Percentiles rank a stretch among this genome's conserved stretches.
These are phyloP conservation scores for Cataglyphis livida DNA, from an alignment of 2,888 invertebrate species.

Conservation along the genomic window DNA sequence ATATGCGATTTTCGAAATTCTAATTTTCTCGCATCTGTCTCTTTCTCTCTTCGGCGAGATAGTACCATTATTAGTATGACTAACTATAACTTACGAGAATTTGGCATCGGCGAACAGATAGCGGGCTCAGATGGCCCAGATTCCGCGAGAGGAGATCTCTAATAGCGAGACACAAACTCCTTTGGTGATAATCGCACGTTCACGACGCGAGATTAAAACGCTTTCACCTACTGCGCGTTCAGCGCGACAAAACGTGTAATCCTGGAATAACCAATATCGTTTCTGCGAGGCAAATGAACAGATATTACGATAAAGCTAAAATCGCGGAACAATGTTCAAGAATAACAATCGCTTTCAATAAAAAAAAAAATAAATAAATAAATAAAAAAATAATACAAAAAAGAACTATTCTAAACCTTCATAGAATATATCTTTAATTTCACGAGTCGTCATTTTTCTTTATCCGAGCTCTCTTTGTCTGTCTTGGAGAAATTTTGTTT, in stretches of 20 bases:
- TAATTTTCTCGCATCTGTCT: constrained; percentile 2
- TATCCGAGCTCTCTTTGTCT: not conserved
- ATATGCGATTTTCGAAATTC: constrained; percentile 17
- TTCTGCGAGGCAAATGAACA: not conserved
- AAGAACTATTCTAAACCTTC: not conserved
- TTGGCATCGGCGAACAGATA: constrained; percentile 48
- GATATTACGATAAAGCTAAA: constrained; percentile 3
- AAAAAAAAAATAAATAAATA: not conserved
- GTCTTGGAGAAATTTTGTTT: not conserved
- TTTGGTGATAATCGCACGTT: constrained; percentile 35
- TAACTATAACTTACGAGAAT: constrained; percentile 46
- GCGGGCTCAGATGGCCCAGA: constrained; percentile 38
- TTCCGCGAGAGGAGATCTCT: constrained; percentile 1
- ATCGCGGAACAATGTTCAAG: not conserved
- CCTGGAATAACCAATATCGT: not conserved
- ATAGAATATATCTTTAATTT: not conserved
- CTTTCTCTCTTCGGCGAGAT: not conserved
- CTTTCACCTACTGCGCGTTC: constrained; percentile 44
- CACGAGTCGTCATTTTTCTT: not conserved
- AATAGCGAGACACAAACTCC: constrained; percentile 4
- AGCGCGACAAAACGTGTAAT: constrained; percentile 28
- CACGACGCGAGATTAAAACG: constrained; percentile 28
- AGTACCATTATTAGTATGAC: constrained; percentile 45
- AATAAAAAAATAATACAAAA: not conserved
- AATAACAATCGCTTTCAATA: not conserved